These are phyloP conservation scores for Aphyosemion australe DNA, from an alignment of 2,113 vertebrate genomes.

Conservation along the genomic window DNA sequence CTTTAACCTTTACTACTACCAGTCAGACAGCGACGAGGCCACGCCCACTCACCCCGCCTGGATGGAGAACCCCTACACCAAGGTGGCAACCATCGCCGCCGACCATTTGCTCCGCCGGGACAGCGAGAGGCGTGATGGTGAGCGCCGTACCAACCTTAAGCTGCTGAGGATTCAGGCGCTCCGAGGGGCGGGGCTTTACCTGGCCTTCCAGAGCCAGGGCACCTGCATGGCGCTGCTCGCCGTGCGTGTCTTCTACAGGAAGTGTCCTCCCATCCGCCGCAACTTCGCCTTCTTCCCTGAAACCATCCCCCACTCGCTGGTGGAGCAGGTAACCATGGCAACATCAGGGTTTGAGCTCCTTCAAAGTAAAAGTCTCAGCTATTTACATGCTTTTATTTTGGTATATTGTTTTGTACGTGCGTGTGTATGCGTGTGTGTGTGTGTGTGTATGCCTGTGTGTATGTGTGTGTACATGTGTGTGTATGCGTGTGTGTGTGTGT, in stretches of 20 bases:
- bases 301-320: slow-evolving; percentile 82
- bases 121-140: not conserved
- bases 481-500: too few species aligned
- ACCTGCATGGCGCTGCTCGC: slow-evolving; percentile 88
- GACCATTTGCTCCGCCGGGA: slow-evolving; percentile 80
- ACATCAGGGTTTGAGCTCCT: not conserved
- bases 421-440: too few species aligned
- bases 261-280: slow-evolving; percentile 76
- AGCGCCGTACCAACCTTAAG: slow-evolving; percentile 79
- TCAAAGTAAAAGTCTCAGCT: not conserved
- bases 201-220: slow-evolving; percentile 88
- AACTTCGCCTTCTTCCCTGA: slow-evolving; percentile 83
- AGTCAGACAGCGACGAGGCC: slow-evolving; percentile 73
- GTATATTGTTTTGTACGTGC: too few species aligned
- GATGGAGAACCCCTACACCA: slow-evolving; percentile 87
- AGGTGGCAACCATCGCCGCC: slow-evolving; percentile 82
- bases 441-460: too few species aligned
- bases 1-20: slow-evolving; percentile 83
- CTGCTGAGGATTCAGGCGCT: slow-evolving; percentile 78
- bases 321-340: slow-evolving; percentile 72
- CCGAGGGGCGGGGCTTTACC: slow-evolving; percentile 80
- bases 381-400: too few species aligned
- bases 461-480: too few species aligned
- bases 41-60: slow-evolving; percentile 76
- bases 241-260: slow-evolving; percentile 83